Evolutionary conservation across 2,113 vertebrate species (phyloP), one percentile per base, ranked within the genome.

Genomic region (Orycteropus afer): DNA sequence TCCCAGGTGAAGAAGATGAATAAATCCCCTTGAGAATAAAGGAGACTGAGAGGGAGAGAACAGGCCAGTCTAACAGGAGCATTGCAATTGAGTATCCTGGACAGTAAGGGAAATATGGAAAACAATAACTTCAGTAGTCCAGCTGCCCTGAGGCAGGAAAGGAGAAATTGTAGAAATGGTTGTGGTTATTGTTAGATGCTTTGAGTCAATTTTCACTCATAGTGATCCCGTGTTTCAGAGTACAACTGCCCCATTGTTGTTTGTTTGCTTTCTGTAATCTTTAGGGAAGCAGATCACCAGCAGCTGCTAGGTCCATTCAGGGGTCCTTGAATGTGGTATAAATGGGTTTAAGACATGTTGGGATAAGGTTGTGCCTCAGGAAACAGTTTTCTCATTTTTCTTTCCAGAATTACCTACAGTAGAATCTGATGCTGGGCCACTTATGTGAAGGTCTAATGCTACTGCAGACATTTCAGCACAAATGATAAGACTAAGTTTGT

Each of bases 1-100:
- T 88, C 73, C 51, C 5, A 47, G 59, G 65, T 61, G n/a, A 40
- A 12, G 55, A 67, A 89, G 86, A 80, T 53, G 83, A 76, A 91
- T 67, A 79, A 74, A 57, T 76, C n/a, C 73, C 47, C 15, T 0
- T 29, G 91, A 91, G 83, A 25, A 71, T 55, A 51, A 20, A 55
- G 32, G 12, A 57, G 15, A 53, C 57, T 47, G 32, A 34, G 83
- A 49, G 1, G 12, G 65, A 65, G 34, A 23, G 57, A 37, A 34
- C 3, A 76, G 67, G 27, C 23, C 63, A 85, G 18, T n/a, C 65
- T 25, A 14, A 40, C 4, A 11, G 34, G 86, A 86, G n/a, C 49
- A 6, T 14, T 23, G 7, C 15, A 5, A 8, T 32, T 34, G 3
- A 80, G 45, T 12, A 47, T 69, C 23, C 47, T 37, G 11, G 29